A percentile compares a stretch with the other conserved stretches of the same genome.
Conservation (phyloP, 2,113 vertebrate species). For the Hassar affinis region DNA sequence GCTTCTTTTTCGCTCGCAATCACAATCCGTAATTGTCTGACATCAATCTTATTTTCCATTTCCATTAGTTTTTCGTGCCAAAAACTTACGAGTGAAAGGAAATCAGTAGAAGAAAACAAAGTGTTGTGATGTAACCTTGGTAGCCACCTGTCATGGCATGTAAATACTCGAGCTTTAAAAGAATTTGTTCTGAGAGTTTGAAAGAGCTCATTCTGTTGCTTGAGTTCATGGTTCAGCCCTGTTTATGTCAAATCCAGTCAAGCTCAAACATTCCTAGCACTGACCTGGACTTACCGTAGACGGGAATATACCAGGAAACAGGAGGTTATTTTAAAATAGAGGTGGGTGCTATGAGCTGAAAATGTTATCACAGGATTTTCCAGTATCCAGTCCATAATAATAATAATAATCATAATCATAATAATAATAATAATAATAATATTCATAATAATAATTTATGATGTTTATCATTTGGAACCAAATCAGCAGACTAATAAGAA, state of each 20-base stretch:
- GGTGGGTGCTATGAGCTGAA: not conserved
- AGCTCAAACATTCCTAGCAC: not conserved
- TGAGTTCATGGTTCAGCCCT: not conserved
- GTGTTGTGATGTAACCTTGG: not conserved
- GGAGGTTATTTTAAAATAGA: not conserved
- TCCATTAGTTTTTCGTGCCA: too few relatives aligned
- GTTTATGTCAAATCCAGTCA: not conserved
- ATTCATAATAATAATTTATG: not conserved
- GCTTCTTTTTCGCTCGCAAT: not conserved
- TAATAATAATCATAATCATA: too few relatives aligned
- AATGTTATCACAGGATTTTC: not conserved
- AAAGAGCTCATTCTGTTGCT: not conserved
- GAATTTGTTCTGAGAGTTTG: not conserved
- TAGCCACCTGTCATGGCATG: not conserved
- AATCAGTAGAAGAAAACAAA: not conserved
- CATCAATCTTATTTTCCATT: not conserved
- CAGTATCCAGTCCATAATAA: not conserved
- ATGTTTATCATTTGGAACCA: not conserved
- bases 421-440: too few relatives aligned
- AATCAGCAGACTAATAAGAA: not conserved
- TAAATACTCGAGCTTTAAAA: not conserved
- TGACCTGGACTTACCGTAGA: not conserved
- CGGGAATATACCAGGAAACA: not conserved
- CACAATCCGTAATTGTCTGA: not conserved
- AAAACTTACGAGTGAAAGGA: not conserved